A percentile compares a stretch with the other conserved stretches of the same genome.
Evolutionary conservation across 2,113 vertebrate species (phyloP).

Genomic region (Galbula dea): DNA sequence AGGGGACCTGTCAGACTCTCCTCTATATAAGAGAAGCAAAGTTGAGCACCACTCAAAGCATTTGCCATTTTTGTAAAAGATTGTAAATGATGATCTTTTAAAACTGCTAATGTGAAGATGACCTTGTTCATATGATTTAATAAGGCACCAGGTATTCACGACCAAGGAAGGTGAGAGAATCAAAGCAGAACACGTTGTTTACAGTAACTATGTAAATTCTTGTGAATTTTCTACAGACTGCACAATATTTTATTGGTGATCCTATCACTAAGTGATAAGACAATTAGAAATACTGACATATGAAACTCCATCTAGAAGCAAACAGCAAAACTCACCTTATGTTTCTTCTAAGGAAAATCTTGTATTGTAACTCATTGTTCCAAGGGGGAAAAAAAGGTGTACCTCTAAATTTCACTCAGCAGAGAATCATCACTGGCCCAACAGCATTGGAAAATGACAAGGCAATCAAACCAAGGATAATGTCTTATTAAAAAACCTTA

Average conservation of each 20-base stretch:
- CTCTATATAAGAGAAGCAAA: rapidly evolving
- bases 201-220: background rate
- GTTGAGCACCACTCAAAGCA: background rate
- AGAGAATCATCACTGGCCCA: background rate
- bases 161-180: background rate
- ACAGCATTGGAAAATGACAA: background rate
- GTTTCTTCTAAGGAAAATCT: background rate
- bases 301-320: background rate
- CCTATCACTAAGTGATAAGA: background rate
- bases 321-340: background rate
- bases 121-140: background rate
- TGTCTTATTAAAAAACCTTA: background rate
- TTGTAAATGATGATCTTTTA: background rate
- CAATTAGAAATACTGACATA: background rate
- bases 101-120: background rate
- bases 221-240: background rate
- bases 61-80: background rate
- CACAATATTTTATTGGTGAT: background rate
- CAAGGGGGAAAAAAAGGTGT: too few relatives aligned
- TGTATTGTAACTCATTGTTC: background rate
- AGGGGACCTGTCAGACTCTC: background rate
- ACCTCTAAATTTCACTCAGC: background rate
- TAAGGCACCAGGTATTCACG: background rate
- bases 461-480: background rate
- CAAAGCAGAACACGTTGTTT: background rate